These are phyloP conservation scores for Cryptoprocta ferox DNA, from an alignment of 2,797 vertebrate genomes.

Conservation along the genomic window DNA sequence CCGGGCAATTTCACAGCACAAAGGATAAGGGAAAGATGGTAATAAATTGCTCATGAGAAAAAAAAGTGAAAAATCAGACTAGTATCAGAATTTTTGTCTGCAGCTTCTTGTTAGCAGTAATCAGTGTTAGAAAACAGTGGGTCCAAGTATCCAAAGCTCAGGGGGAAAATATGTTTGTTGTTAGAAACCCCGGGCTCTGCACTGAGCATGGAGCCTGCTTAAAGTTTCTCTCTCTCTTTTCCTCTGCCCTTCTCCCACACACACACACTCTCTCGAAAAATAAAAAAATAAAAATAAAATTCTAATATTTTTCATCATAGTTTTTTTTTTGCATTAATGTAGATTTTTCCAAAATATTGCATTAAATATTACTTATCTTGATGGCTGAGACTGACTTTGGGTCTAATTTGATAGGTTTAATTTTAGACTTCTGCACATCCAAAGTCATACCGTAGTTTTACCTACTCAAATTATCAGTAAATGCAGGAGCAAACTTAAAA, in stretches of 20 bases:
- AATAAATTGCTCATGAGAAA: not conserved
- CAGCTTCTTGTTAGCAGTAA: not conserved
- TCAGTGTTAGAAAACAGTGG: not conserved
- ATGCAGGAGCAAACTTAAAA: not conserved
- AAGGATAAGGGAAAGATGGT: not conserved
- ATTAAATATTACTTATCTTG: not conserved
- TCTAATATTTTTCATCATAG: not conserved
- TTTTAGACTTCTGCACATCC: too few relatives aligned
- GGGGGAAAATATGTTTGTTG: not conserved
- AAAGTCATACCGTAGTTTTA: too few relatives aligned
- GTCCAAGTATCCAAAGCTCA: not conserved
- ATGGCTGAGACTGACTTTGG: not conserved
- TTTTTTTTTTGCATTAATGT: not conserved
- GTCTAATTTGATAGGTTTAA: not conserved
- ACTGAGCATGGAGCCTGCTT: too few relatives aligned
- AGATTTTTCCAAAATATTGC: not conserved
- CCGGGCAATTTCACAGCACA: not conserved
- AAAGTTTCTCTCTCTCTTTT: too few relatives aligned
- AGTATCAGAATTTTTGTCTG: not conserved
- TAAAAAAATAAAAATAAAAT: too few relatives aligned
- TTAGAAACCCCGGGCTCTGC: not conserved
- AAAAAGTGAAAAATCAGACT: not conserved
- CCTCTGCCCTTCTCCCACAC: too few relatives aligned
- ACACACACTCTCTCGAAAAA: too few relatives aligned
- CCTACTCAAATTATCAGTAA: not conserved